Percentiles rank a stretch among this genome's conserved stretches.
These are phyloP conservation scores for Barypeithes pellucidus DNA, from an alignment of 2,888 invertebrate species.

Conservation along the genomic window DNA sequence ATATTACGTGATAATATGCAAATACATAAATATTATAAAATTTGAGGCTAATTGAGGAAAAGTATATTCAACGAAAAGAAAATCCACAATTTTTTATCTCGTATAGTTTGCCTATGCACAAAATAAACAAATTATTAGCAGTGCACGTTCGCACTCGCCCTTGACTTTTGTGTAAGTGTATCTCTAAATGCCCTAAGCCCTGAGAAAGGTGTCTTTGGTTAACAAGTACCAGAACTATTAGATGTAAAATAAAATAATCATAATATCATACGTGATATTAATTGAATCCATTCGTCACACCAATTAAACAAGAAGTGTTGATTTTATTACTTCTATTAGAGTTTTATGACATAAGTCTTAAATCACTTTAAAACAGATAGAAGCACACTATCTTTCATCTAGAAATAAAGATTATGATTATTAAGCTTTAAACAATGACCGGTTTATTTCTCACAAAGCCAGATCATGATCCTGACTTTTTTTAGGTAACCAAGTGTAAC, in stretches of 20 bases:
- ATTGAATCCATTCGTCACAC: slow-evolving; percentile 21
- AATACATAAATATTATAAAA: too few species aligned
- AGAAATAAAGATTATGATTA: slow-evolving; percentile 20
- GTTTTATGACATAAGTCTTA: slow-evolving; percentile 23
- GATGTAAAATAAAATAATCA: slow-evolving; percentile 16
- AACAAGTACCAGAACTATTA: background rate
- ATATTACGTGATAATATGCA: too few species aligned
- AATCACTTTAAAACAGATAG: slow-evolving; percentile 26
- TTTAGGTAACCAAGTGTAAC: slow-evolving; percentile 24
- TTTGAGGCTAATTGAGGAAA: too few species aligned
- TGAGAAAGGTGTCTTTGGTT: too few species aligned
- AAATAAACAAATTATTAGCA: too few species aligned
- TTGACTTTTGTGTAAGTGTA: too few species aligned
- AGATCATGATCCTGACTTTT: slow-evolving; percentile 9
- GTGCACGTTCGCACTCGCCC: too few species aligned
- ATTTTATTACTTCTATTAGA: slow-evolving; percentile 25
- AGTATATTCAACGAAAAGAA: too few species aligned
- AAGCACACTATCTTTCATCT: slow-evolving; percentile 20
- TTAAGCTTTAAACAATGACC: slow-evolving; percentile 28
- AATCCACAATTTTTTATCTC: too few species aligned
- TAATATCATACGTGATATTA: slow-evolving; percentile 9
- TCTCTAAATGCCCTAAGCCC: too few species aligned
- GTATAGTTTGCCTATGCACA: too few species aligned
- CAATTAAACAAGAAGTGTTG: slow-evolving; percentile 23
- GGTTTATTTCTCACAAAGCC: slow-evolving; percentile 12